phyloP scores from a whole-genome alignment of 2,797 vertebrate genomes.

The Spondyliosoma cantharus region DNA sequence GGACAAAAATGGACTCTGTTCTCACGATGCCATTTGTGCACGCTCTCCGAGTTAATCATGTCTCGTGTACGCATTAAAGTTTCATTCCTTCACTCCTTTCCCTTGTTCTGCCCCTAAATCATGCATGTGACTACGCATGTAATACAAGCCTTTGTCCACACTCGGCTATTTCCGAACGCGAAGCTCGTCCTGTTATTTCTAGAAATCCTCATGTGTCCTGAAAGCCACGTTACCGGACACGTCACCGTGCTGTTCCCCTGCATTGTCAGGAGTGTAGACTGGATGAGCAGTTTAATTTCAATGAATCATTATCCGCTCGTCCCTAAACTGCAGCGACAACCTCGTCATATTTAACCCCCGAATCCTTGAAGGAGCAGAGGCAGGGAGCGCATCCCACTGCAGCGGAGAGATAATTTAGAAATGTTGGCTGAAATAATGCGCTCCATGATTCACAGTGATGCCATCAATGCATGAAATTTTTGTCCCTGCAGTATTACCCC shows the following conservation, averaged over 20 bases:
- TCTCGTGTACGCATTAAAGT: slow-evolving; percentile 33
- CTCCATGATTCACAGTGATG: slow-evolving; percentile 54
- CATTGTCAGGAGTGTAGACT: not conserved
- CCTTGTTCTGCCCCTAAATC: slow-evolving; percentile 32
- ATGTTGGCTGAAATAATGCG: slow-evolving; percentile 56
- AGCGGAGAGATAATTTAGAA: slow-evolving; percentile 50
- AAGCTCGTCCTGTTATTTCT: not conserved
- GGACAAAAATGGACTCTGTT: slow-evolving; percentile 21
- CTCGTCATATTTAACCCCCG: slow-evolving; percentile 21
- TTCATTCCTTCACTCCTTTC: slow-evolving; percentile 27
- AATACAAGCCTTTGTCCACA: not conserved
- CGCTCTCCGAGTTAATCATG: slow-evolving; percentile 12
- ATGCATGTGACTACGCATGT: slow-evolving; percentile 11
- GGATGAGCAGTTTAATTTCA: slow-evolving; percentile 44
- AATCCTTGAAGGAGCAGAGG: slow-evolving; percentile 34
- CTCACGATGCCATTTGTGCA: slow-evolving; percentile 3
- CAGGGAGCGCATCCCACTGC: slow-evolving; percentile 15
- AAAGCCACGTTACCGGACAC: not conserved
- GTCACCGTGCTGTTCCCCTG: not conserved
- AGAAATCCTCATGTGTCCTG: not conserved
- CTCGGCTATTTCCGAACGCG: not conserved
- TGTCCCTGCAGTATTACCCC: slow-evolving; percentile 23
- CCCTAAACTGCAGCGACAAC: slow-evolving; percentile 44
- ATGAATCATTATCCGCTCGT: slow-evolving; percentile 31
- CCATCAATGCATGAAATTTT: slow-evolving; percentile 54